phyloP scores from a whole-genome alignment of 2,888 invertebrate species.

The Hermodice carunculata region DNA sequence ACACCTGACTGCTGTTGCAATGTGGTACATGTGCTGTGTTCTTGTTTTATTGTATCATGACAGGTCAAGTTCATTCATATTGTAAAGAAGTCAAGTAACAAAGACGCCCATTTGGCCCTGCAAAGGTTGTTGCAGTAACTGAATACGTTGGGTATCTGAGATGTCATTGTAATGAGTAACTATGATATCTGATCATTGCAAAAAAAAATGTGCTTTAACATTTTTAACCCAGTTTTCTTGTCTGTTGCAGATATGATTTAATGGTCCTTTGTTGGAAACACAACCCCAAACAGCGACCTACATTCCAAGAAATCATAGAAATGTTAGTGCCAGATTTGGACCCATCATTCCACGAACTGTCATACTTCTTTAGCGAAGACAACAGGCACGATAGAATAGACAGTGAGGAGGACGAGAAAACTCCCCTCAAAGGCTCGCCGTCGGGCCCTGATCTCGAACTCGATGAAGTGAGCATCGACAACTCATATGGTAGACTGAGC shows the following conservation, averaged over 20 bases:
- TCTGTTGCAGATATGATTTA: conserved; percentile 77
- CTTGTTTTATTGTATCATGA: no score
- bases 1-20: no score
- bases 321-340: conserved; percentile 79
- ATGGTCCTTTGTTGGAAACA: conserved; percentile 96
- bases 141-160: no score
- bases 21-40: no score
- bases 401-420: conserved; percentile 3
- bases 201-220: no score
- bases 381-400: background rate
- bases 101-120: no score
- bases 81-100: no score
- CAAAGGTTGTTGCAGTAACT: no score
- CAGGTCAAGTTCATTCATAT: no score
- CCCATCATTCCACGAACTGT: conserved; percentile 76
- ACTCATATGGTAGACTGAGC: background rate
- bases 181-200: no score
- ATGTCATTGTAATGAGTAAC: no score
- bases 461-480: background rate
- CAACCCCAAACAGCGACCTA: conserved; percentile 82
- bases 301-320: conserved; percentile 81
- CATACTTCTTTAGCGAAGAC: conserved; percentile 72
- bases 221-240: background rate
- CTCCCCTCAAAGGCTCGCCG: conserved; percentile 29
- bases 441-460: background rate